phyloP scores from a whole-genome alignment of 2,888 invertebrate genomes.

The Omphaloscelis lunosa region DNA sequence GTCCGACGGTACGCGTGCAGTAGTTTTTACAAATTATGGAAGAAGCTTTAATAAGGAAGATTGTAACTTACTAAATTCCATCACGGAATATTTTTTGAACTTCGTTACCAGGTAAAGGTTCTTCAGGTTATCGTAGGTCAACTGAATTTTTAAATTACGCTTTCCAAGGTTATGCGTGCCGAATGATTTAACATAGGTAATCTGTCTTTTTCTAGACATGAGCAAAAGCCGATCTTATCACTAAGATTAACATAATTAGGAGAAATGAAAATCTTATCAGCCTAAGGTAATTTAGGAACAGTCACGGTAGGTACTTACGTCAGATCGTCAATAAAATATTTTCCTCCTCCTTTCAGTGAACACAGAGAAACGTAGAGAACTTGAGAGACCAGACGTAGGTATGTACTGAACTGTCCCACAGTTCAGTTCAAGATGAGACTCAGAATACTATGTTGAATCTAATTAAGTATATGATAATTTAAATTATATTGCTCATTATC shows the following conservation, averaged over 20 bases:
- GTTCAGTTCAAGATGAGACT: neutral
- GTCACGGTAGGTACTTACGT: neutral
- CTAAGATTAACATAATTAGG: too few relatives aligned
- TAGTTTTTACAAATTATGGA: conserved; percentile 13
- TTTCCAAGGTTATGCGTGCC: conserved; percentile 11
- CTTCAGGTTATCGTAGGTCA: conserved; percentile 9
- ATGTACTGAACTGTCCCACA: neutral
- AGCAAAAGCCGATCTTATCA: too few relatives aligned
- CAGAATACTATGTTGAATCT: neutral
- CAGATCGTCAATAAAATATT: neutral
- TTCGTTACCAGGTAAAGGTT: conserved; percentile 26
- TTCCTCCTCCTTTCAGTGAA: neutral
- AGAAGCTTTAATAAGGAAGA: conserved; percentile 12
- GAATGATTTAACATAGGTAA: neutral
- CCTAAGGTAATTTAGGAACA: too few relatives aligned
- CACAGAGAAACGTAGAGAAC: neutral
- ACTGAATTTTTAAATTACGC: neutral
- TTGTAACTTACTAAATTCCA: conserved; percentile 10
- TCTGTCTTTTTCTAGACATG: neutral
- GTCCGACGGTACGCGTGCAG: too few relatives aligned
- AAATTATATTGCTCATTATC: neutral
- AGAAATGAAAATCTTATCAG: too few relatives aligned
- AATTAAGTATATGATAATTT: neutral
- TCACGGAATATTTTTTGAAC: conserved; percentile 8
- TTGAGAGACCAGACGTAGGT: neutral